These are phyloP conservation scores for Gymnorhina tibicen DNA, from an alignment of 2,113 vertebrate genomes.

Conservation along the genomic window DNA sequence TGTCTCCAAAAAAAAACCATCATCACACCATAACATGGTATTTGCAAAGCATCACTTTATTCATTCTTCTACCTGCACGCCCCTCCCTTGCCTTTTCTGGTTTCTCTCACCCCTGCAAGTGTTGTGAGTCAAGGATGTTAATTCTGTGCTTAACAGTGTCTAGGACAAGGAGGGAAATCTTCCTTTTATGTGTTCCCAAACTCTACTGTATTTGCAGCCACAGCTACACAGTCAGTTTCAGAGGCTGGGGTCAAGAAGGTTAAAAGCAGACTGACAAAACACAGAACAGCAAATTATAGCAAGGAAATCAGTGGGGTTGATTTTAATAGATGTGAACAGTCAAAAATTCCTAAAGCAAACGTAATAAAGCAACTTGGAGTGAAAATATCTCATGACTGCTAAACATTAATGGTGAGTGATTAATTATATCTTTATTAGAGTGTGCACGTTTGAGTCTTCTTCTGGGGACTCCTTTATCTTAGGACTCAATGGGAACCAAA, in stretches of 20 bases:
- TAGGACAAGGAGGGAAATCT: background rate
- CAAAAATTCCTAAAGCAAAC: background rate
- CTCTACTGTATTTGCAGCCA: background rate
- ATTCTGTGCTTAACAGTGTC: background rate
- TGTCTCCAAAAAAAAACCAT: background rate
- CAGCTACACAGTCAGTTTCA: background rate
- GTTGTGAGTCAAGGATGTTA: background rate
- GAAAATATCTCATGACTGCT: background rate
- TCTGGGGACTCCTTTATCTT: background rate
- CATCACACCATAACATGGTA: background rate
- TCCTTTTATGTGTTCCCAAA: background rate
- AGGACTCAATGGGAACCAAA: background rate
- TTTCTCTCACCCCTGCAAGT: background rate
- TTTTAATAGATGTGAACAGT: background rate
- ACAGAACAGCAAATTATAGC: background rate
- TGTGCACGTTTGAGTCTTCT: background rate
- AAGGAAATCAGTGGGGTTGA: background rate
- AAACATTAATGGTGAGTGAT: background rate
- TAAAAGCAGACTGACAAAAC: background rate
- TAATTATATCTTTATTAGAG: background rate
- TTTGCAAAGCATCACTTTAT: constrained; percentile 3
- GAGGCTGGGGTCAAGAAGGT: background rate
- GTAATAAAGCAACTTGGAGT: background rate
- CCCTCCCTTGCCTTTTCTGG: background rate
- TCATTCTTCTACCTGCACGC: background rate